Evolutionary conservation across 2,113 vertebrate species (phyloP).

Genomic region (Saccopteryx leptura): DNA sequence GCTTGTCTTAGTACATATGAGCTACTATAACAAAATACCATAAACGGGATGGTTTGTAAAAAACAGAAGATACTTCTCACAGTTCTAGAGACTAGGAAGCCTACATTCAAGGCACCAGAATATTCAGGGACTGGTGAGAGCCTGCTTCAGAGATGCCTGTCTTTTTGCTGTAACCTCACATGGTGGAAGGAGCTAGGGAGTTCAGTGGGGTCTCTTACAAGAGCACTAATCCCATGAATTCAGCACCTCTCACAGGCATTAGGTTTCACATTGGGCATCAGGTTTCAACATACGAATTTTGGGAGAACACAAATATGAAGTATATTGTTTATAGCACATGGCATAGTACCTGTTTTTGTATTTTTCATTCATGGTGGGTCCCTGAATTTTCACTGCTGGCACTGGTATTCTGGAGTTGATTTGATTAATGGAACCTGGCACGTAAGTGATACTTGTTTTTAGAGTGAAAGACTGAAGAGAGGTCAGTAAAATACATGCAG

Average conservation of each 20-base stretch:
- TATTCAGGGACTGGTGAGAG: not conserved
- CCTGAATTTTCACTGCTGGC: not conserved
- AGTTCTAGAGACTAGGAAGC: not conserved
- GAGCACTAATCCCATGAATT: not conserved
- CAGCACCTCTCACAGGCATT: not conserved
- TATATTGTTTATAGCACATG: not conserved
- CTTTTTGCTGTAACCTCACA: not conserved
- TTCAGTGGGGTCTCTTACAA: not conserved
- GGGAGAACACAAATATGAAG: not conserved
- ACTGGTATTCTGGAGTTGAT: not conserved
- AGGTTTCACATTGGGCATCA: not conserved
- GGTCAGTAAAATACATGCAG: not conserved
- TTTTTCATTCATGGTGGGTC: not conserved
- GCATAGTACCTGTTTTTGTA: not conserved
- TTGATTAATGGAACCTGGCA: not conserved
- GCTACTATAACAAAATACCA: not conserved
- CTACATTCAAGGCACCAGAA: not conserved
- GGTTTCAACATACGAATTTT: not conserved
- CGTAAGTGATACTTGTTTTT: not conserved
- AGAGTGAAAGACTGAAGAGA: not conserved
- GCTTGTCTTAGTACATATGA: not conserved
- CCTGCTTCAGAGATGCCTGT: not conserved
- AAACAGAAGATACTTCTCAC: slow-evolving; percentile 6
- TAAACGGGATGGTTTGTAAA: not conserved
- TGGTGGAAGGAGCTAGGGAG: not conserved